Base-by-base conservation (phyloP, 2,888 invertebrate species). In the Sylvicola fuscatus region DNA sequence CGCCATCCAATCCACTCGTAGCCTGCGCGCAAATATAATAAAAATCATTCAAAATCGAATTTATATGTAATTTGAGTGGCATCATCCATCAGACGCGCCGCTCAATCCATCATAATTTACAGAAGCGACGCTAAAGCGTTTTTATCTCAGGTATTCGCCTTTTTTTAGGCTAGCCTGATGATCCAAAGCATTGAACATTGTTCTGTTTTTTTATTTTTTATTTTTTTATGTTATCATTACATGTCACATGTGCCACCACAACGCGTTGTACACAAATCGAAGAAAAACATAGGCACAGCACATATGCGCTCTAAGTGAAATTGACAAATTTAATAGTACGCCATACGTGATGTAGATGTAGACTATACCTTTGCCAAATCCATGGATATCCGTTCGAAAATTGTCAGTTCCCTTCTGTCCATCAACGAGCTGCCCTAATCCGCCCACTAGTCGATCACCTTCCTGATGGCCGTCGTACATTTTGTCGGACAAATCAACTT, bases 1-100 rank as follows among this genome's bases (percentile, higher is more conserved):
- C 70, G 64, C 83, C 83, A 84, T 35, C 83, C 83, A 34, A 84
- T 70, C 83, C 83, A 84, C 54, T 80, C 80, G 52, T 79, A 78
- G 39, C 79, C 79, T 72, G 50, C 14, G 58, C 53, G 41, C 42
- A 38, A 36, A 41, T 41, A 38, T 34, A 38, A 34, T 12, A 36
- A 33, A 27, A 14, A 32, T 34, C 21, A 21, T 36, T 38, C 33
- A 26, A 35, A 21, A 21, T 21, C 8, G 21, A 21, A 21, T 35
- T 5, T 30, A 34, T 35, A 31, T 38, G 34, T 21, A 21, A 21
- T 21, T 21, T 8, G 21, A 21, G 21, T 21, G 21, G 21, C 21
- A 21, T n/a, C n/a, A 21, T 21, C 21, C 21, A 21, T 21, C 21
- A 21, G 21, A 21, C 8, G 14, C 32, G 27, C 10, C 27, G 5